Evolutionary conservation across 2,888 invertebrate genomes (phyloP), one percentile per base, ranked within the genome.

Genomic region (Drosophila diplacantha): DNA sequence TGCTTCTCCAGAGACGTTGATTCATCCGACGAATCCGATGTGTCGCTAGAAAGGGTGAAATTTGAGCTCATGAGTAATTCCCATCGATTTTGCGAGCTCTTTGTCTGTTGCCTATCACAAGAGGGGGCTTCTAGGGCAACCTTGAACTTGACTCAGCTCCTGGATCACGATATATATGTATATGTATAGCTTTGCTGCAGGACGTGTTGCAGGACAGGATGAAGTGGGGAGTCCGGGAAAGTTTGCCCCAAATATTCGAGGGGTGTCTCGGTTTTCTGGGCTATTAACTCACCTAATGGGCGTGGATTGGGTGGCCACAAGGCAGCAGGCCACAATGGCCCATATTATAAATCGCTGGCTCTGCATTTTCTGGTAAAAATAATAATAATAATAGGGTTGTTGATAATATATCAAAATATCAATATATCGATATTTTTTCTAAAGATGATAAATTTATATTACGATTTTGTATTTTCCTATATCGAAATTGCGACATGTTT

Each of bases 131-230:
- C n/a, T 53, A 34, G 60, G 65, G 43, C 61, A 81, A 73, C 83
- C 83, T 79, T 72, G 78, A 81, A 78, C 78, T 82, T 82, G 69
- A 39, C 20, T 16, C 32, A 29, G 24, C 32, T 52, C 29, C 34
- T 20, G 16, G 35, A 52, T 52, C 14, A 14, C 49, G 6, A 7
- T 20, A 18, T 44, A 18, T 12, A 16, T 12, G 34, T 29, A 38
- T 4, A 5, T 29, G 50, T 29, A 38, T 26, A 37, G 26, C 18
- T 14, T 35, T 37, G n/a, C 18, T 18, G 12, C 44, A 44, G 44
- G 44, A 44, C 44, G 29, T 29, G 35, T 44, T 56, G 57, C 37
- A 11, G 29, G 29, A n/a, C 18, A 50, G 31, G 50, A 38, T 18
- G 18, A 22, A 22, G 14, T 32, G 18, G 24, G 24, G 16, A 29